Base-by-base conservation (phyloP, 2,888 invertebrate genomes). In the Enchytraeus crypticus region DNA sequence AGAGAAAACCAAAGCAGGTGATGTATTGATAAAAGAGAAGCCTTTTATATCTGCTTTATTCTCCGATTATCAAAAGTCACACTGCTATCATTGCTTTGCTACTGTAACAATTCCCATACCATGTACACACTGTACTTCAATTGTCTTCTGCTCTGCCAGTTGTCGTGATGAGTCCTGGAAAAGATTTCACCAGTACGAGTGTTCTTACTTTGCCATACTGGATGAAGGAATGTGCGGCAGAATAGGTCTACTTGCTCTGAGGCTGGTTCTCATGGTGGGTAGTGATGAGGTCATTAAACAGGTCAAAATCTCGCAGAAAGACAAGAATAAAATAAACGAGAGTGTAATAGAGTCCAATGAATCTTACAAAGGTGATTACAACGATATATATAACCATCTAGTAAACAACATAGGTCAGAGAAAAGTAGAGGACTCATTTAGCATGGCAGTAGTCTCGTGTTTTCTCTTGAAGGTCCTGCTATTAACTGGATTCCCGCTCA, bases 1-100 rank as follows among this genome's bases (percentile, higher is more conserved):
- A 8, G 61, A 66, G n/a, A 71, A 77, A 54, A 71, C 78, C 4
- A 63, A 70, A 11, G 67, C 72, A n/a, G 89, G 89, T 0, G 89
- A 91, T 74, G 80, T 90, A 4, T 74, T 93, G 43, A 86, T 85
- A 1, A 81, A 87, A 51, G 93, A 93, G 77, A 82, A 86, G 59
- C 88, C 91, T 0, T 91, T 86, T 74, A 85, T 88, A 0, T 88
- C 88, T 77, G 88, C 90, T 3, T 73, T 88, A 21, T 72, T 84
- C 29, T 82, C 83, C 49, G 75, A 82, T 14, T 82, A 83, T 68
- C 77, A 79, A 57, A 76, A 82, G 43, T 84, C 82, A 29, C 84
- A 85, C 73, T 90, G 90, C 73, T 85, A 84, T 69, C 80, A 85
- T 65, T 90, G 90, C 38, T 53, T 64, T 18, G 11, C 26, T 2